phyloP scores from a whole-genome alignment of 35 echinoderm and acorn worm species.

The Chiridota heheva region DNA sequence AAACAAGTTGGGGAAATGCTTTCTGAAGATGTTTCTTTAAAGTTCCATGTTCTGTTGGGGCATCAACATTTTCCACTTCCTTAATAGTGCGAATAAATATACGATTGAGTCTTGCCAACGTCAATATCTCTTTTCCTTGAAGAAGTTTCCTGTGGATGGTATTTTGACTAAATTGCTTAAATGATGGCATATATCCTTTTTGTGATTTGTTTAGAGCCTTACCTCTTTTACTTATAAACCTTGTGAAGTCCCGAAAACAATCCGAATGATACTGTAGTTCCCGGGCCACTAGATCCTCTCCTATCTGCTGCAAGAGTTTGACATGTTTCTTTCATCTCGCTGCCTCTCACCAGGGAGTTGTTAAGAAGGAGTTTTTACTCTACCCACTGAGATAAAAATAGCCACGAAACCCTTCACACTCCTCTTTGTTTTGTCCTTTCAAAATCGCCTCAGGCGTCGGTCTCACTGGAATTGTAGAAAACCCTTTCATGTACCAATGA shows the following conservation, averaged over 20 bases:
- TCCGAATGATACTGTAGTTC: background rate
- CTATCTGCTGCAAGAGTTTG: background rate
- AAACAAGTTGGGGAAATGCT: background rate
- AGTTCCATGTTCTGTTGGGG: background rate
- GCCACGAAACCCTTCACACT: too few relatives aligned
- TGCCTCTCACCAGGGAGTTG: background rate
- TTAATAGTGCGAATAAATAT: background rate
- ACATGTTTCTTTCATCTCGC: background rate
- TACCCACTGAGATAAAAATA: too few relatives aligned
- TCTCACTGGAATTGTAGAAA: too few relatives aligned
- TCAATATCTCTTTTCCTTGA: constrained; percentile 10
- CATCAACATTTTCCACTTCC: background rate
- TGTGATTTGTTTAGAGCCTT: background rate
- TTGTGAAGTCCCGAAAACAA: background rate
- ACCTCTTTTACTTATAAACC: background rate
- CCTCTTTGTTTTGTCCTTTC: too few relatives aligned
- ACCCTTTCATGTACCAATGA: too few relatives aligned
- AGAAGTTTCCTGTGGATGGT: background rate
- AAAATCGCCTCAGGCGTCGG: too few relatives aligned
- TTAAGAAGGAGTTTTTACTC: too few relatives aligned
- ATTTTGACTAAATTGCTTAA: constrained; percentile 4
- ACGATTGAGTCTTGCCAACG: background rate
- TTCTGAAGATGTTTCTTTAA: background rate
- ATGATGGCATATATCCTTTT: background rate
- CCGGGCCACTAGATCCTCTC: background rate